Percentiles rank a stretch among this genome's conserved stretches.
Conservation (phyloP, 2,888 invertebrate species). For the Leptopilina syphax region DNA sequence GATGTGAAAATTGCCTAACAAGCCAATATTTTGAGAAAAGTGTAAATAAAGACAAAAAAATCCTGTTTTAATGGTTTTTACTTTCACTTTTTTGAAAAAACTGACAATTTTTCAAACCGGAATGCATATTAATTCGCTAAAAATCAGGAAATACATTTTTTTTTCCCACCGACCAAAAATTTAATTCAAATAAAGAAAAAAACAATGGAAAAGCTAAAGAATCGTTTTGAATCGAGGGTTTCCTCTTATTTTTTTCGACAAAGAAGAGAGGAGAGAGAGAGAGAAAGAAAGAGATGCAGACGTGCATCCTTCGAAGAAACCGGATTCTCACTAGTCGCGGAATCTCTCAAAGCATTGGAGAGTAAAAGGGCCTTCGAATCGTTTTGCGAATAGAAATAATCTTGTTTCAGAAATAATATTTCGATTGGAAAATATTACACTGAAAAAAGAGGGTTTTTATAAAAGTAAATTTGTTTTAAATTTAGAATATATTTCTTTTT, state of each 20-base stretch:
- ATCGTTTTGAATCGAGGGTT: slow-evolving; percentile 31
- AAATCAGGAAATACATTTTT: too few relatives aligned
- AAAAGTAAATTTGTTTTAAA: too few relatives aligned
- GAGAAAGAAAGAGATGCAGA: background rate
- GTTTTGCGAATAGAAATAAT: slow-evolving; percentile 28
- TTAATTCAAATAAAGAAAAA: background rate
- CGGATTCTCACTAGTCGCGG: slow-evolving; percentile 42
- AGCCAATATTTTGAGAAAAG: too few relatives aligned
- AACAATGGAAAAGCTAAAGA: slow-evolving; percentile 12
- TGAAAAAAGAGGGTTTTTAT: background rate
- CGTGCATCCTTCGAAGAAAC: slow-evolving; percentile 40
- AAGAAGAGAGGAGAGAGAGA: background rate
- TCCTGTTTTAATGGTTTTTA: too few relatives aligned
- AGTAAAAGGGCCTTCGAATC: slow-evolving; percentile 34
- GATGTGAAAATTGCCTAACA: too few relatives aligned
- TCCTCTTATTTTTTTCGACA: slow-evolving; percentile 11
- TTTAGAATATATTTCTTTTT: too few relatives aligned
- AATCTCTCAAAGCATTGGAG: slow-evolving; percentile 24
- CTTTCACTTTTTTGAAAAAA: too few relatives aligned
- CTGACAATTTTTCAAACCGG: too few relatives aligned
- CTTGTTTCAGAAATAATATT: slow-evolving; percentile 29
- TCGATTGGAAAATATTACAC: background rate
- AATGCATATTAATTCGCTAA: too few relatives aligned
- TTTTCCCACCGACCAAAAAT: background rate
- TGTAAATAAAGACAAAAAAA: too few relatives aligned